Base-by-base conservation (phyloP, 2,888 invertebrate species). In the Phortica magna region DNA sequence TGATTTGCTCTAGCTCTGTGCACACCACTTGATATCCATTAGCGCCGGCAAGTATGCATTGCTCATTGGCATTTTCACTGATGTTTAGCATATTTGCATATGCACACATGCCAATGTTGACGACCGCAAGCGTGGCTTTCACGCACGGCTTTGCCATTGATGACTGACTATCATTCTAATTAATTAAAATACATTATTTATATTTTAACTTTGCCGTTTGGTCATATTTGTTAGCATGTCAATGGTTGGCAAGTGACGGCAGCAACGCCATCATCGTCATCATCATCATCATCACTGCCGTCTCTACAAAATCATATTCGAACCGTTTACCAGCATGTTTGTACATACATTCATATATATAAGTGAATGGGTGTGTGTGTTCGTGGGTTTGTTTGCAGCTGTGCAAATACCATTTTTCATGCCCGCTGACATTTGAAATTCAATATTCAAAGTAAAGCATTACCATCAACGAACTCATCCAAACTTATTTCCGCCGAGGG, bases 171-270 rank as follows among this genome's bases (percentile, higher is more conserved):
- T 31, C 65, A 41, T 31, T 65, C 39, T 65, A 65, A 65, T 65
- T 65, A 65, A 65, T 65, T 65, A n/a, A 61, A 39, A 65, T 41
- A 19, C 17, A 65, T 65, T 65, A 65, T 65, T 65, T 65, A 39
- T 65, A 65, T 4, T 65, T 65, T 41, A 65, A 14, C 31, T 7
- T 59, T n/a, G 59, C 14, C n/a, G 59, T 12, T 48, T 48, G 48
- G 48, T 48, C 48, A 48, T 14, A 48, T 48, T 48, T 48, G 48
- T 48, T 48, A 48, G 48, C 48, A 48, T 48, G 48, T 14, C 48
- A 48, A 48, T 48, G 48, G 14, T 14, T 12, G 2, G 9, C 3
- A 0, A 9, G 48, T 22, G 17, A 61, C 7, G 10, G 10, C 22
- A 22, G 7, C 7, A 61, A 19, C 19, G 10, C 1, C 22, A 61